Percentiles rank a stretch among this genome's conserved stretches.
Conservation (phyloP, 2,113 vertebrate genomes). For the Tupaia chinensis region DNA sequence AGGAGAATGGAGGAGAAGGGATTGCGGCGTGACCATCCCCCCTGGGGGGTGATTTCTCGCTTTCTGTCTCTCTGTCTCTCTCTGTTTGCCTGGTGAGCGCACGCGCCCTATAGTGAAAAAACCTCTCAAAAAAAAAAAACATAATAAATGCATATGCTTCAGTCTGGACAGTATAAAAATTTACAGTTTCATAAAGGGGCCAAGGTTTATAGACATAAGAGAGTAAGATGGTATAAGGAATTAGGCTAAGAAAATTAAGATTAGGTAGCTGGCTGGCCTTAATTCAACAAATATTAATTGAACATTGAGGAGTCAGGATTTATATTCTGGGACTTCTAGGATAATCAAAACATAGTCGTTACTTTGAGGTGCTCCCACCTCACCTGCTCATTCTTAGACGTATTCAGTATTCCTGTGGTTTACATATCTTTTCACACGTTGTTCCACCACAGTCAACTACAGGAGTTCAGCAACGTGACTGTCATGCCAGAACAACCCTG, state of each 20-base stretch:
- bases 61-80: no score
- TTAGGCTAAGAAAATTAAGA: constrained; percentile 51
- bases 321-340: background rate
- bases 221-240: background rate
- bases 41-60: no score
- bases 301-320: constrained; percentile 42
- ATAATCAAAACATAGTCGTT: background rate
- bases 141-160: background rate
- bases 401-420: background rate
- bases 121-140: no score
- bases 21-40: no score
- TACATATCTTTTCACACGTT: background rate
- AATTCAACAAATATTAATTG: constrained; percentile 47
- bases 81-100: no score
- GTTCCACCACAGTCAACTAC: background rate
- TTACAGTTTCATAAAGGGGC: constrained; percentile 45
- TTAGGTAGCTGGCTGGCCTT: background rate
- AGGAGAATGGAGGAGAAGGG: no score
- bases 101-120: no score
- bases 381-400: background rate
- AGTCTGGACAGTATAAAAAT: constrained; percentile 19
- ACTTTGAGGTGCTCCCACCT: background rate
- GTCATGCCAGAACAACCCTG: background rate
- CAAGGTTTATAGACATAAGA: constrained; percentile 12
- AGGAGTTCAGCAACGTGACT: no score